A percentile compares a stretch with the other conserved stretches of the same genome.
Conservation (phyloP, 2,113 vertebrate species). For the Merops nubicus region DNA sequence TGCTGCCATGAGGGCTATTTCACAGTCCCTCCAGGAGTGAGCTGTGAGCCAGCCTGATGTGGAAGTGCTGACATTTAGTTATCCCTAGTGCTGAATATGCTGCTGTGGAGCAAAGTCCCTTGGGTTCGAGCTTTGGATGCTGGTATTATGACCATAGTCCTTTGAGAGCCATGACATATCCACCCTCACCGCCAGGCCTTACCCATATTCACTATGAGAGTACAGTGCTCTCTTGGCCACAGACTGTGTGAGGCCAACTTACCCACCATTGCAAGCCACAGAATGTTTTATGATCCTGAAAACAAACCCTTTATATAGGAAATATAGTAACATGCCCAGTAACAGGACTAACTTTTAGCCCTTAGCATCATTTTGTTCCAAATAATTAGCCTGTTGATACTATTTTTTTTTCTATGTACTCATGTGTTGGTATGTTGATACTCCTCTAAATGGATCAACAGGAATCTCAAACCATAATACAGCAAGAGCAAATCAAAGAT, state of each 20-base stretch:
- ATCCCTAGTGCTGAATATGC: background rate
- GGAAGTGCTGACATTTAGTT: background rate
- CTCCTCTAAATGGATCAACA: background rate
- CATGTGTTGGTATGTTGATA: background rate
- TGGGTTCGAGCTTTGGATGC: background rate
- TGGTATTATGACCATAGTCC: background rate
- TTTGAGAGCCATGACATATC: background rate
- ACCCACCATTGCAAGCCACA: background rate
- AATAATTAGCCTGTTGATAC: background rate
- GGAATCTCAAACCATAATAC: background rate
- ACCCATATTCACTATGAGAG: background rate
- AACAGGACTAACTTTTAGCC: background rate
- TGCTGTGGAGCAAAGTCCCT: background rate
- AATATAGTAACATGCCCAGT: background rate
- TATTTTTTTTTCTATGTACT: background rate
- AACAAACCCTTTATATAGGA: background rate
- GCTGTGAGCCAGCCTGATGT: background rate
- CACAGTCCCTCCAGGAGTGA: fast-evolving
- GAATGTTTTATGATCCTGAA: background rate
- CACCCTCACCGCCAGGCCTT: background rate
- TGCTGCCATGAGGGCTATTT: background rate
- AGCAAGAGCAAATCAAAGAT: background rate
- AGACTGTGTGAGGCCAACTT: background rate
- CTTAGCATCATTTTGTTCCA: background rate
- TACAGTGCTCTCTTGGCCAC: background rate